phyloP scores from a whole-genome alignment of 2,113 vertebrate species.

The Alligator mississippiensis region DNA sequence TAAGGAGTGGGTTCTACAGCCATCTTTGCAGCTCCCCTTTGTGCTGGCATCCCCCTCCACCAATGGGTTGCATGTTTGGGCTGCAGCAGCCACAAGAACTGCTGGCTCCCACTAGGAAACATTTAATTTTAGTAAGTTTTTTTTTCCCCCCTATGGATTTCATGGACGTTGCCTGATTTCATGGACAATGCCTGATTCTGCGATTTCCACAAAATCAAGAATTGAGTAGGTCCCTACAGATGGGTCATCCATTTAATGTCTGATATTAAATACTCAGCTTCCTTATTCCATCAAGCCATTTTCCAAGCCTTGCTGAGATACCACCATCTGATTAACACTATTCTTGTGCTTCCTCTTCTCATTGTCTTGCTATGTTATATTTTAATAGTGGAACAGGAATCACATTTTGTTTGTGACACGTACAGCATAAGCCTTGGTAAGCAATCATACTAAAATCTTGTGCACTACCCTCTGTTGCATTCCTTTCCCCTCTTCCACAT shows the following conservation, averaged over 20 bases:
- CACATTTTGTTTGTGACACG: neutral
- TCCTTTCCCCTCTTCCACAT: neutral
- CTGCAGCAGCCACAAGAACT: no score
- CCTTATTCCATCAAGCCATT: neutral
- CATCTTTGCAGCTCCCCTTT: no score
- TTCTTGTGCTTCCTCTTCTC: neutral
- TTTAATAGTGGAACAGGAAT: neutral
- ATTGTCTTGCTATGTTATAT: neutral
- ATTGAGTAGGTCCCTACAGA: no score
- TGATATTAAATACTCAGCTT: neutral
- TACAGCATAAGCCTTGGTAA: neutral
- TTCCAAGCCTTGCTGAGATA: neutral
- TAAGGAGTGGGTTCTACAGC: no score
- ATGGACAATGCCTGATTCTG: no score
- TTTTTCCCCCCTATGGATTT: no score
- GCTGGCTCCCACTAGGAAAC: no score
- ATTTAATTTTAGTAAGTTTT: no score
- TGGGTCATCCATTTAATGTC: neutral
- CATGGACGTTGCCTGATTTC: no score
- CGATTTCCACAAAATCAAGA: no score
- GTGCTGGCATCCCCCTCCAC: no score
- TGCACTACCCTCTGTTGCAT: neutral
- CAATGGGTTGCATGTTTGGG: no score
- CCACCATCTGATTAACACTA: neutral
- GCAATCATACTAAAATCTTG: neutral